Evolutionary conservation across 2,113 vertebrate genomes (phyloP).

Genomic region (Orycteropus afer): DNA sequence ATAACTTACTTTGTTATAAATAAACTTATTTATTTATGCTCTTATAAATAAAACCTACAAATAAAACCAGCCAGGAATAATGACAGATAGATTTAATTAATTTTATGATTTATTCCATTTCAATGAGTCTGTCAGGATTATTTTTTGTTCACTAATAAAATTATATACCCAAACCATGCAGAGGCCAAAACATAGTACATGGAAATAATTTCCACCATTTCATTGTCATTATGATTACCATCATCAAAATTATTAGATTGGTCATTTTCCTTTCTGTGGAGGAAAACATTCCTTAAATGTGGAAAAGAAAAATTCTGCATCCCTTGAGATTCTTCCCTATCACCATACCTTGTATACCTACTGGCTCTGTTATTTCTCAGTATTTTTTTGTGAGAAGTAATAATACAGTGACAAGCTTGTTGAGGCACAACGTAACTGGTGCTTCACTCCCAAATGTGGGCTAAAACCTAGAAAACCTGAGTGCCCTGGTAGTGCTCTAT

Average conservation of each 20-base stretch:
- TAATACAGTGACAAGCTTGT: not conserved
- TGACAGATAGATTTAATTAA: constrained; percentile 56
- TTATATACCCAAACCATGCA: constrained; percentile 45
- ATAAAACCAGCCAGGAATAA: constrained; percentile 45
- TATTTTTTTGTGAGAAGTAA: not conserved
- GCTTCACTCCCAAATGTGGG: not conserved
- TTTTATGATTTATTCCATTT: constrained; percentile 63
- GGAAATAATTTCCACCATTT: constrained; percentile 66
- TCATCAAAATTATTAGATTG: constrained; percentile 59
- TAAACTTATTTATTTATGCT: constrained; percentile 28
- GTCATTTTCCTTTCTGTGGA: constrained; percentile 53
- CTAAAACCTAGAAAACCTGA: not conserved
- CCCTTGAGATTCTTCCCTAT: constrained; percentile 18
- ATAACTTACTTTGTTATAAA: constrained; percentile 51
- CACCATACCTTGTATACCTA: not conserved
- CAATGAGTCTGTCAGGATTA: constrained; percentile 31
- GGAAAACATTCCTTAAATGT: constrained; percentile 34
- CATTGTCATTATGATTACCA: constrained; percentile 68
- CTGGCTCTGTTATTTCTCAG: not conserved
- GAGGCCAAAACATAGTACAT: not conserved
- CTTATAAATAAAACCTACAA: constrained; percentile 62
- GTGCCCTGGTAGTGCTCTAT: not conserved
- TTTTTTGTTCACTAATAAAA: constrained; percentile 62
- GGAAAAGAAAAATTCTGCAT: not conserved
- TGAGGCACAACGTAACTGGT: not conserved